Base-by-base conservation (phyloP, 2,113 vertebrate genomes). In the Myotis brandtii region DNA sequence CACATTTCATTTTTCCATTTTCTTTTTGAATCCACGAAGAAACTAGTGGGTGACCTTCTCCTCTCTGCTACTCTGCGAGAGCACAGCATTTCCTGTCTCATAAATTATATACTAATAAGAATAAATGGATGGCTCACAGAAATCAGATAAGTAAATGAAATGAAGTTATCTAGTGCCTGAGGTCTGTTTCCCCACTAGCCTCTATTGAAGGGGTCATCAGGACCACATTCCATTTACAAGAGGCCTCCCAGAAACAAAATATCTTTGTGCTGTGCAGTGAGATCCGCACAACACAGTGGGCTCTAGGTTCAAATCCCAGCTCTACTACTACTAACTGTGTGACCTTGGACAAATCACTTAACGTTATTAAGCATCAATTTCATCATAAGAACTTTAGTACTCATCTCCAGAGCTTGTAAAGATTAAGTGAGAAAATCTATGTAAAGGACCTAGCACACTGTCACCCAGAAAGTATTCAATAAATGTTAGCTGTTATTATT, bases 71-170 rank as follows among this genome's bases (percentile, higher is more conserved):
- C 54, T 92, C 72, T 80, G n/a, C 72, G 92, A 96, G 87, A 94
- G 20, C 54, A 91, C 6, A 96, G 73, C 62, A 86, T 75, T 95
- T 96, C 86, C 40, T 40, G 75, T 93, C 85, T 84, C 56, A 89
- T 50, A 95, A 79, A 96, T 80, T 86, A 94, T 27, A 86, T 37
- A 86, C 73, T 73, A 86, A 85, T 80, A 86, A 81, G n/a, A 75
- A 52, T 54, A 92, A 77, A 67, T 62, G 4, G 52, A 95, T 66
- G 43, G 59, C 37, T 81, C 72, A 95, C n/a, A 84, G 64, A 93
- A 93, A 92, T 64, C 87, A 86, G 80, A 13, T 64, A 95, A 77
- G 56, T 85, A 81, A 89, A 95, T 87, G 32, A 30, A 91, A 90
- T 73, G 23, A 95, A 84, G 70, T 89, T 87, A 96, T 67, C 85